Conservation (phyloP, 2,113 vertebrate genomes). For the Strigops habroptila region DNA sequence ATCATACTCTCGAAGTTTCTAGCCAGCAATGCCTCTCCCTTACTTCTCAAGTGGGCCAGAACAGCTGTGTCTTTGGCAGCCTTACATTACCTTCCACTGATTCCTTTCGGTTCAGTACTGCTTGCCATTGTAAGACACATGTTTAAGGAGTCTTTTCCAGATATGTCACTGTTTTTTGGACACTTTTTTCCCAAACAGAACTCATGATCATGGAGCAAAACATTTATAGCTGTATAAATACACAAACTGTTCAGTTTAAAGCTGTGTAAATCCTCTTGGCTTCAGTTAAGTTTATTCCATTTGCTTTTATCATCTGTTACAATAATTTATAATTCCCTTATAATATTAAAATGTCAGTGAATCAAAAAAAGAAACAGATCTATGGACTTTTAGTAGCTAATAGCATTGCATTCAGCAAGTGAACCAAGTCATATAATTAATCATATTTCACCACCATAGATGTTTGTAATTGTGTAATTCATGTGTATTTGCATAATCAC, state of each 20-base stretch:
- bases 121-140: neutral
- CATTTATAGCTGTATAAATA: conserved; percentile 53
- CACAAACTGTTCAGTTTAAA: conserved; percentile 58
- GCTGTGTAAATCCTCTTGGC: conserved; percentile 60
- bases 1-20: neutral
- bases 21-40: neutral
- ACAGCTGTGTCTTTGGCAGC: neutral
- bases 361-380: conserved; percentile 54
- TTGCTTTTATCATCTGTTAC: conserved; percentile 75
- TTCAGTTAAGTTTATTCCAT: conserved; percentile 71
- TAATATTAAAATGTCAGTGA: conserved; percentile 68
- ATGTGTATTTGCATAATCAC: conserved; percentile 69
- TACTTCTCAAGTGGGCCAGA: neutral
- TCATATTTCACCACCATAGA: conserved; percentile 68
- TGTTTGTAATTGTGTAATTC: conserved; percentile 72
- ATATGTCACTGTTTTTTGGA: conserved; percentile 5
- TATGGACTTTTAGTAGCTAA: conserved; percentile 51
- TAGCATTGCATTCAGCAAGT: conserved; percentile 37
- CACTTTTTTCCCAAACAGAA: conserved; percentile 25
- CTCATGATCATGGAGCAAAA: conserved; percentile 6
- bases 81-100: neutral
- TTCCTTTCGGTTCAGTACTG: neutral
- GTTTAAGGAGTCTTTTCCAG: neutral
- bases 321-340: conserved; percentile 64
- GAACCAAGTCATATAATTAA: conserved; percentile 65